A percentile compares a stretch with the other conserved stretches of the same genome.
Evolutionary conservation across 2,888 invertebrate species (phyloP).

Genomic region (Hipparchia semele): DNA sequence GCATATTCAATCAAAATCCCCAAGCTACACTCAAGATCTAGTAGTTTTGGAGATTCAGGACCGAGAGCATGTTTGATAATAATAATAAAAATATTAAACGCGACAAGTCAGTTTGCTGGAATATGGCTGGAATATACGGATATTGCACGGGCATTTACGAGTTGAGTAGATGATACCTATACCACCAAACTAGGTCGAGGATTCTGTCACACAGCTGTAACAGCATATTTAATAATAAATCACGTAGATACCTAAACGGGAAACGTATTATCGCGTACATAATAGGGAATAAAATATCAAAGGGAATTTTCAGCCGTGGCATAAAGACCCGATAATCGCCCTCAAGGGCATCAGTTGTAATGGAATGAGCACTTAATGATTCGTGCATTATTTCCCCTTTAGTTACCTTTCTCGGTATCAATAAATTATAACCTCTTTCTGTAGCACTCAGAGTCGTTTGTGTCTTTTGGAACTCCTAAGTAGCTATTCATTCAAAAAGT

Average conservation of each 20-base stretch:
- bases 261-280: not conserved
- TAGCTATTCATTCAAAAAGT: too few species aligned
- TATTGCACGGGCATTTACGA: not conserved
- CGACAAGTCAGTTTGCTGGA: not conserved
- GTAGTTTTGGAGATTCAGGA: too few species aligned
- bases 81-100: too few species aligned
- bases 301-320: constrained; percentile 14
- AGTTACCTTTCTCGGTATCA: constrained; percentile 14
- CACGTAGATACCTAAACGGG: not conserved
- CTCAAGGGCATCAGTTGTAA: constrained; percentile 44
- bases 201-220: constrained; percentile 4
- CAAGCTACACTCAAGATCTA: too few species aligned
- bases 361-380: constrained; percentile 64
- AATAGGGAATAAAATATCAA: constrained; percentile 1
- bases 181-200: constrained; percentile 5
- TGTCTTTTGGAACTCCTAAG: too few species aligned
- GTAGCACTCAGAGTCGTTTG: too few species aligned
- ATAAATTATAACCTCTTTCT: not conserved
- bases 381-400: constrained; percentile 54
- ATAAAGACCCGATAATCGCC: constrained; percentile 39
- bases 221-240: constrained; percentile 6
- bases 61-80: too few species aligned
- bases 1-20: too few species aligned
- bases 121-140: not conserved
- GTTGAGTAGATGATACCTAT: not conserved